Evolutionary conservation across 2,797 vertebrate genomes (phyloP).

Genomic region (Capromys pilorides): DNA sequence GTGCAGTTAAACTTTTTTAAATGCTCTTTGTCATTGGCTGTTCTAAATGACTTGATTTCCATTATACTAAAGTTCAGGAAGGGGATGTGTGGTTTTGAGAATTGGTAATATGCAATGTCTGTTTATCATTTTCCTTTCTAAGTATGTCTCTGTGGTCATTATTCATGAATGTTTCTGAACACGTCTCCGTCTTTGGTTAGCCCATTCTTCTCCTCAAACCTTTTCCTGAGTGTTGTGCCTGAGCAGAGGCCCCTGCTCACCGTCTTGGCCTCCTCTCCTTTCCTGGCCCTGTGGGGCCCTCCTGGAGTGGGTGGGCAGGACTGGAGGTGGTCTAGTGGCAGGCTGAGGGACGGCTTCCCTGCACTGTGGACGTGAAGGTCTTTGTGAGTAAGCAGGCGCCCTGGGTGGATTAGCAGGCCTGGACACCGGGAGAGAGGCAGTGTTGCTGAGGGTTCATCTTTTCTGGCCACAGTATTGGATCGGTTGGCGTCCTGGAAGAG

Average conservation of each 20-base stretch:
- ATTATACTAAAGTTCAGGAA: conserved; percentile 14
- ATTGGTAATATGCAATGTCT: conserved; percentile 1
- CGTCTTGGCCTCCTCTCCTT: not conserved
- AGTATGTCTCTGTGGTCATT: conserved; percentile 13
- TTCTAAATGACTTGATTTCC: conserved; percentile 23
- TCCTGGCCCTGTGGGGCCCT: not conserved
- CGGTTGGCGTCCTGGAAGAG: not conserved
- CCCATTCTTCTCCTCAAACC: not conserved
- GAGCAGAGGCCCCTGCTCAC: not conserved
- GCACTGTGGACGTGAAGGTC: not conserved
- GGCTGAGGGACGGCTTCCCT: not conserved
- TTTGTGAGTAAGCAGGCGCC: not conserved
- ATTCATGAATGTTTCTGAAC: conserved; percentile 4
- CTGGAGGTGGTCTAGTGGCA: not conserved
- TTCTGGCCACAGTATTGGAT: not conserved
- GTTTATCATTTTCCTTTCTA: conserved; percentile 44
- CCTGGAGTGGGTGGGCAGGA: not conserved
- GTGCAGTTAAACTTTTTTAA: not conserved
- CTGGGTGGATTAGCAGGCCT: not conserved
- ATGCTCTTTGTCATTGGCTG: not conserved
- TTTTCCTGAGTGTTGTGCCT: not conserved
- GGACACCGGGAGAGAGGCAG: not conserved
- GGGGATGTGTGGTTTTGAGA: conserved; percentile 24
- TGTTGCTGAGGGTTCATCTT: not conserved
- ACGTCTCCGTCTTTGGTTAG: conserved; percentile 39